These are phyloP conservation scores for Drosophila simulans DNA, from an alignment of 1,140 invertebrate genomes.

Conservation along the genomic window DNA sequence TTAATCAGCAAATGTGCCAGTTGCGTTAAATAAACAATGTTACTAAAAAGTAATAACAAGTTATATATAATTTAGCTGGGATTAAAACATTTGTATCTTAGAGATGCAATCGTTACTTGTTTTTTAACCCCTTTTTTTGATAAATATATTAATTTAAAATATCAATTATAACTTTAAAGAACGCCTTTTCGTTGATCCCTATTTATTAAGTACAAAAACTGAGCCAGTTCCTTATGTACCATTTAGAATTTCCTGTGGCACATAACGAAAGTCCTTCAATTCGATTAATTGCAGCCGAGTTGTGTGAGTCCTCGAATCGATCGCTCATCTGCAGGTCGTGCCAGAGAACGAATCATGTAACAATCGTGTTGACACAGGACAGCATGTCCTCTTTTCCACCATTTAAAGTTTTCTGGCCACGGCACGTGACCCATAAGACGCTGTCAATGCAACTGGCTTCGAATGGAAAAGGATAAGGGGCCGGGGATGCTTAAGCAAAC, in stretches of 20 bases:
- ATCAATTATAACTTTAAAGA: too few relatives aligned
- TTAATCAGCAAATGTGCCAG: conserved; percentile 47
- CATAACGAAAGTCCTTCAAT: conserved; percentile 10
- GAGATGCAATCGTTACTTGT: too few relatives aligned
- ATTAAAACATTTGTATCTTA: too few relatives aligned
- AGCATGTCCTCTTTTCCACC: conserved; percentile 22
- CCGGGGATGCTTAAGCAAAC: conserved; percentile 45
- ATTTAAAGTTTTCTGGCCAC: conserved; percentile 54
- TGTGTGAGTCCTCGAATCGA: conserved; percentile 15
- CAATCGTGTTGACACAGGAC: conserved; percentile 32
- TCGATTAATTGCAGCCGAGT: conserved; percentile 16
- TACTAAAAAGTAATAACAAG: not conserved
- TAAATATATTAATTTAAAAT: too few relatives aligned
- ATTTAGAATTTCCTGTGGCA: too few relatives aligned
- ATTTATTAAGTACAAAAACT: too few relatives aligned
- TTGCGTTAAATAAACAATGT: conserved; percentile 23
- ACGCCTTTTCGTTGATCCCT: too few relatives aligned
- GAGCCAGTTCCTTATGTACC: too few relatives aligned
- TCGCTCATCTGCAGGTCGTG: conserved; percentile 29
- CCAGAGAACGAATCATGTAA: conserved; percentile 29
- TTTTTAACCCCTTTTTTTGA: too few relatives aligned
- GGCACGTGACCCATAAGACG: conserved; percentile 15
- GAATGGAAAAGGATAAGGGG: conserved; percentile 2
- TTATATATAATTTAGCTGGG: too few relatives aligned
- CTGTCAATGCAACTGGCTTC: conserved; percentile 46